Base-by-base conservation (phyloP, 1,140 invertebrate genomes). In the Protaetia brevitarsis region DNA sequence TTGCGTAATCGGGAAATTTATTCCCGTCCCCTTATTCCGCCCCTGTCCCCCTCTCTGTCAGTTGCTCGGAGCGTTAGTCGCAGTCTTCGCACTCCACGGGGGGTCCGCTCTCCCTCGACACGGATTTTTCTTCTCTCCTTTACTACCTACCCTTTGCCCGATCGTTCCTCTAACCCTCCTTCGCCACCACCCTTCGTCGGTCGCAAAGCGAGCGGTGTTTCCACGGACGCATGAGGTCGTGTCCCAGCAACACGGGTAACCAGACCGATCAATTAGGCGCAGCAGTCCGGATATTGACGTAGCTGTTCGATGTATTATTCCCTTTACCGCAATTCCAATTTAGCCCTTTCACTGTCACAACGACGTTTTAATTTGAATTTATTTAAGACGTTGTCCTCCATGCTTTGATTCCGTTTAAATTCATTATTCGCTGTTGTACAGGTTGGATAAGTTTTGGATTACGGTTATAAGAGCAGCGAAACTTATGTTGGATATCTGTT, bases 311-410 rank as follows among this genome's bases (percentile, higher is more conserved):
- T 70, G 71, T 70, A 66, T 70, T 70, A 67, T 64, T 71, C 64
- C 11, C 63, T 68, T 51, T 51, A 61, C 70, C 71, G 68, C 71
- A 72, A 70, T 72, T 72, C 66, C 71, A 72, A 72, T 72, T 72
- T 70, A 72, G 69, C 58, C 37, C 69, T 70, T 70, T 68, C 60
- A 68, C 64, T 70, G 68, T 72, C 68, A 69, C 68, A 70, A 69
- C 70, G 71, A 72, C 71, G 65, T 70, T 72, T 72, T 72, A 72
- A 72, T 72, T 72, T 70, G 61, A 67, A 67, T 70, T 69, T 68
- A 70, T 72, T 72, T 72, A 71, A 71, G 70, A 68, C 63, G 68
- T 61, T 66, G 34, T 30, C 58, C 26, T 19, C 26, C 41, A 51
- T n/a, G 41, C 26, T 51, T 51, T 51, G 41, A 23, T 26, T 23